These are phyloP conservation scores for Parasteatoda tepidariorum DNA, from an alignment of 1,140 invertebrate species.

Conservation along the genomic window DNA sequence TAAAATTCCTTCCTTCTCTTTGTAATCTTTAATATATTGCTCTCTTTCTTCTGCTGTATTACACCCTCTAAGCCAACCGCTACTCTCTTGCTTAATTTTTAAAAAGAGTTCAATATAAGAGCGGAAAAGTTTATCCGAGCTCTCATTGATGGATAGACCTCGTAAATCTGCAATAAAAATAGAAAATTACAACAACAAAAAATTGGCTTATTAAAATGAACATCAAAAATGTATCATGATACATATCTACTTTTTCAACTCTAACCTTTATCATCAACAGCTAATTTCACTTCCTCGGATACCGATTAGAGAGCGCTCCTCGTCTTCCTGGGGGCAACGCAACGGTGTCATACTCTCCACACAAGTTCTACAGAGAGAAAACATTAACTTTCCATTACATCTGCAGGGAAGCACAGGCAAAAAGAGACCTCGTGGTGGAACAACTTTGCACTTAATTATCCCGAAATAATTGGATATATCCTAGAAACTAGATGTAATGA, in stretches of 20 bases:
- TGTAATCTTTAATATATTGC: slow-evolving; percentile 66
- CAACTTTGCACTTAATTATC: neutral
- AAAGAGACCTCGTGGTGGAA: neutral
- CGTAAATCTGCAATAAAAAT: neutral
- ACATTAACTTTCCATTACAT: neutral
- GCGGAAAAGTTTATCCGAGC: slow-evolving; percentile 52
- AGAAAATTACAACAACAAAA: too few species aligned
- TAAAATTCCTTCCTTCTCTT: slow-evolving; percentile 64
- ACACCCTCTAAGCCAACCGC: slow-evolving; percentile 64
- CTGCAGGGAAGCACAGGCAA: too few species aligned
- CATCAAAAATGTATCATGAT: neutral
- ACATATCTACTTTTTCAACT: neutral
- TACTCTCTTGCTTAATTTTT: too few species aligned
- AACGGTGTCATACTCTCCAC: neutral
- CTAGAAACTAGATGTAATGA: neutral
- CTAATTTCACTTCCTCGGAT: slow-evolving; percentile 57
- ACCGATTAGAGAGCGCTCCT: neutral
- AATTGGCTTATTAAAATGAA: neutral
- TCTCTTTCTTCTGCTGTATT: slow-evolving; percentile 63
- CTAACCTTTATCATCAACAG: slow-evolving; percentile 20
- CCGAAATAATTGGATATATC: neutral
- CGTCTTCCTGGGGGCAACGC: neutral
- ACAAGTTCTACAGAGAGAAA: too few species aligned
- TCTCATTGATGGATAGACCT: neutral
- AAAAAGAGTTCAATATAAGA: slow-evolving; percentile 62